Conservation (phyloP, 2,888 invertebrate genomes). For the Saturnia pavonia region DNA sequence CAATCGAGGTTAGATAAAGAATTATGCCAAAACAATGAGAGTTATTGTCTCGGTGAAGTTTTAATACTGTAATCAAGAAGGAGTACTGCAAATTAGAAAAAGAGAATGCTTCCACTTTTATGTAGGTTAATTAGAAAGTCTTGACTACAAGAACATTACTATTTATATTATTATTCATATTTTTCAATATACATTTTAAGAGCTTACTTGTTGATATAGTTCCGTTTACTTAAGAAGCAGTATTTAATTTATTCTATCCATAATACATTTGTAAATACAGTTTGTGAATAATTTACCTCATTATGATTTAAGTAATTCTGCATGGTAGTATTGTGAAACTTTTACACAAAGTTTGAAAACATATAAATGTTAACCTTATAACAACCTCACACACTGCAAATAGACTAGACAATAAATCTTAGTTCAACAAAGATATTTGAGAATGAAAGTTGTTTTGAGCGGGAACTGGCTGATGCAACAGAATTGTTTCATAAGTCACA, state of each 20-base stretch:
- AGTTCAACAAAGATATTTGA: not conserved
- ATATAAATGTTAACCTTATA: not conserved
- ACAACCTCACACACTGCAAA: not conserved
- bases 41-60: too few species aligned
- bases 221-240: not conserved
- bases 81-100: too few species aligned
- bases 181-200: not conserved
- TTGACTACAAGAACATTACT: not conserved
- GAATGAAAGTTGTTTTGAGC: slow-evolving; percentile 8
- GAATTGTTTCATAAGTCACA: slow-evolving; percentile 2
- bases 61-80: too few species aligned
- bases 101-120: too few species aligned
- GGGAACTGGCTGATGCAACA: not conserved
- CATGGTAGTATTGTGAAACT: slow-evolving; percentile 11
- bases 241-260: not conserved
- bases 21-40: too few species aligned
- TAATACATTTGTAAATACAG: too few species aligned
- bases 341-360: slow-evolving; percentile 1
- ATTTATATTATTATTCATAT: not conserved
- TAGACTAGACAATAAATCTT: slow-evolving; percentile 1
- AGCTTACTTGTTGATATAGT: not conserved
- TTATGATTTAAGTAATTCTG: slow-evolving; percentile 16
- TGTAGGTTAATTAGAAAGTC: not conserved
- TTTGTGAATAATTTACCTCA: not conserved
- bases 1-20: not conserved